Percentiles rank a stretch among this genome's conserved stretches.
Conservation (phyloP, 2,113 vertebrate genomes). For the Melanostigma gelatinosum region DNA sequence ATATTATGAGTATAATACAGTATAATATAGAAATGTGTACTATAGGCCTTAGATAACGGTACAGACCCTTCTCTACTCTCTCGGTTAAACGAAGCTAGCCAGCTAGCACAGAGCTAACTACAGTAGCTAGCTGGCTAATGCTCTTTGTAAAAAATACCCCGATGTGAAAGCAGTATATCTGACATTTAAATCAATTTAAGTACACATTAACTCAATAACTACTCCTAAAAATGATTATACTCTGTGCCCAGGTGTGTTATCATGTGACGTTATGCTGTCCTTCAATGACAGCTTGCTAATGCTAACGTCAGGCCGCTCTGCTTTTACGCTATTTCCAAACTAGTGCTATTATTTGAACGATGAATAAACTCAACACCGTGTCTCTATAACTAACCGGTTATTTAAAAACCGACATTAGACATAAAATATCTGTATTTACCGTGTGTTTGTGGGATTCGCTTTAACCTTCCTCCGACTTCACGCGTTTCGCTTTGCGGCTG, state of each 20-base stretch:
- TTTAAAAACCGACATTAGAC: fast-evolving
- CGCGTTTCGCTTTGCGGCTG: slow-evolving; percentile 62
- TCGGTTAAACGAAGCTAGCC: not conserved
- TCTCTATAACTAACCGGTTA: fast-evolving
- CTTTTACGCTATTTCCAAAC: not conserved
- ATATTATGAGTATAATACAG: not conserved
- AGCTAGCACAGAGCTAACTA: not conserved
- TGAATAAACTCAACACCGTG: fast-evolving
- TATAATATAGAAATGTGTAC: too few species aligned
- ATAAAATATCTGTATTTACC: slow-evolving; percentile 59
- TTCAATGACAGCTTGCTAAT: slow-evolving; percentile 48
- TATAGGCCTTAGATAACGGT: not conserved
- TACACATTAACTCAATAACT: too few species aligned
- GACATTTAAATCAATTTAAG: not conserved
- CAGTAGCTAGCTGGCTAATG: not conserved
- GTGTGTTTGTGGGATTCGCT: slow-evolving; percentile 35
- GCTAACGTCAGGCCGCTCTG: slow-evolving; percentile 15
- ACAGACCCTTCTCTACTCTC: not conserved
- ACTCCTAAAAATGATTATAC: not conserved
- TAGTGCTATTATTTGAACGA: fast-evolving
- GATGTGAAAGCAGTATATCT: not conserved
- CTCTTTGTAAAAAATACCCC: fast-evolving
- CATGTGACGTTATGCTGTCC: not conserved
- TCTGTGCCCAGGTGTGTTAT: not conserved
- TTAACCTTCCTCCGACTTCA: slow-evolving; percentile 78